Evolutionary conservation across 1,140 invertebrate species (phyloP), one percentile per base, ranked within the genome.

Genomic region (Trialeurodes vaporariorum): DNA sequence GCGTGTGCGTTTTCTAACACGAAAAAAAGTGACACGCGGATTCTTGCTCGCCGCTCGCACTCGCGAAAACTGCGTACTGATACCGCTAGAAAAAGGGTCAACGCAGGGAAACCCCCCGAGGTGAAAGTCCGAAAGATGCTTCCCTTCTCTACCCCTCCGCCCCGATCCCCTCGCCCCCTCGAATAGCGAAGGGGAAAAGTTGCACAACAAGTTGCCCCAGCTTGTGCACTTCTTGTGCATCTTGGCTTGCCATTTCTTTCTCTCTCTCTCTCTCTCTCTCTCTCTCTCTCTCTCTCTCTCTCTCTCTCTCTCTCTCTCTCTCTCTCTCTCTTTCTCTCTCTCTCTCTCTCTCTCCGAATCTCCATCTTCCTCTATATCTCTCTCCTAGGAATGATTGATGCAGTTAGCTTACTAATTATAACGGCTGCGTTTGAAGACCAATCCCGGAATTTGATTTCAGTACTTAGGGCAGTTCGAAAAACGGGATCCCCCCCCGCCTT

Each of bases 361-460:
- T n/a, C n/a, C n/a, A n/a, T n/a, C n/a, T n/a, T n/a, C n/a, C n/a
- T n/a, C n/a, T n/a, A n/a, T n/a, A n/a, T n/a, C n/a, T n/a, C n/a
- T 9, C 17, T 17, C 17, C 34, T 49, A 17, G 34, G 5, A 49
- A 49, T 49, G 34, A 49, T 49, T 49, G 34, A 49, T 49, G 34
- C 34, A 49, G 34, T 49, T 49, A 49, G 34, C 34, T 49, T 49
- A 49, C 34, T 49, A 49, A 49, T 49, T 49, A 49, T 49, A 49
- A 49, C 34, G 34, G 34, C 34, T 49, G 34, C 34, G 34, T 49
- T 49, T 49, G 34, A 49, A 49, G 34, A 49, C 34, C 34, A 49
- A 49, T 49, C 34, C 34, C 5, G 34, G 34, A 49, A 49, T 17
- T 49, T 49, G 34, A 49, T 49, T 49, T 17, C 34, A 49, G 34